Evolutionary conservation across 2,113 vertebrate species (phyloP), one percentile per base, ranked within the genome.

Genomic region (Puntigrus tetrazona): DNA sequence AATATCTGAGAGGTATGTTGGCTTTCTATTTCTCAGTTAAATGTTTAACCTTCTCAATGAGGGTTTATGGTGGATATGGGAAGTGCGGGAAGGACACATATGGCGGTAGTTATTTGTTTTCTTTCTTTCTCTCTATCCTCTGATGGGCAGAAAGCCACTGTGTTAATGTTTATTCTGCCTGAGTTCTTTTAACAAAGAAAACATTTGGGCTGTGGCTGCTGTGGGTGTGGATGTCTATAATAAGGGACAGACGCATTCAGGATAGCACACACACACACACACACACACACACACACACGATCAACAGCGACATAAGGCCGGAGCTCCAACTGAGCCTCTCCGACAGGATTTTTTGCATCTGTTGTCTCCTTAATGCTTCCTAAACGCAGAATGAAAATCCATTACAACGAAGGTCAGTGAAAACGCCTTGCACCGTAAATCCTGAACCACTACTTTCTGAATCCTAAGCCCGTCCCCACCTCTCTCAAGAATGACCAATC

Each of bases 121-220:
- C 63, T 77, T 69, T 73, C 36, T 5, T 59, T 85, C 25, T 85
- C 47, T 34, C 27, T 41, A 25, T 41, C 55, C 69, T 85, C 78
- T 50, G 43, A 67, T 43, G 67, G 86, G 61, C 77, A 77, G 57
- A 65, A 76, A 80, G 84, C 57, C 84, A 83, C 74, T 83, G 87
- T 83, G 76, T 82, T 86, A 84, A 69, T 85, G 87, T 88, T 88
- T 86, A 88, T 75, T 86, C 81, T 82, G 79, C 86, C 47, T 67
- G 41, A 78, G 78, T 65, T 84, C 73, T 85, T 84, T 73, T 61
- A 74, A 79, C 78, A 50, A 78, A 73, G 69, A 82, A 84, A 85
- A 82, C 74, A 63, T 82, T 79, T 84, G 69, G 41, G 52, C 78
- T 61, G 74, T 76, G 78, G 65, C 74, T 74, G 72, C 81, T 80